Conservation (phyloP, 1,140 invertebrate species). For the Plectrocnemia conspersa region DNA sequence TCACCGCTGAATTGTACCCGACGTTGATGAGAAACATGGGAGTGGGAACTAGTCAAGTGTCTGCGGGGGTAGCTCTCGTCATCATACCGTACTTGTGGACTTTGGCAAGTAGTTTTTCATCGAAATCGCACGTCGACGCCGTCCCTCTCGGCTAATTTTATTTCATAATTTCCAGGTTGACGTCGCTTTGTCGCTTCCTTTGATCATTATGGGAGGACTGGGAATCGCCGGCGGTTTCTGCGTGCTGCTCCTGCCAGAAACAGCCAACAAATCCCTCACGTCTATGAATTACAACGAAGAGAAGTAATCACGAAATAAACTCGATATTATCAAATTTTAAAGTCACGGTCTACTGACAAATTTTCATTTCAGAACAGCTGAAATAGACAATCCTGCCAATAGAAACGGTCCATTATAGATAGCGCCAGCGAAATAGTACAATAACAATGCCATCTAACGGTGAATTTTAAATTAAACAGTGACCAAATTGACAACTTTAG, state of each 20-base stretch:
- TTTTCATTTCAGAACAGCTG: too few species aligned
- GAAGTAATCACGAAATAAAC: too few species aligned
- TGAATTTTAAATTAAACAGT: too few species aligned
- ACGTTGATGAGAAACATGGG: constrained; percentile 68
- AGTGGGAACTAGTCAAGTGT: constrained; percentile 65
- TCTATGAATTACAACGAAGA: constrained; percentile 21
- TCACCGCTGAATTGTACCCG: constrained; percentile 69
- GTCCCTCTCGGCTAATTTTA: not conserved
- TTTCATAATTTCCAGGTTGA: constrained; percentile 31
- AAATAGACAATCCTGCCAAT: too few species aligned
- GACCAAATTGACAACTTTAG: too few species aligned
- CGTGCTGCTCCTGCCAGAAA: constrained; percentile 58
- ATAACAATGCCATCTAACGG: too few species aligned
- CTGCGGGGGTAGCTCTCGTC: constrained; percentile 64
- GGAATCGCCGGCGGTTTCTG: constrained; percentile 59
- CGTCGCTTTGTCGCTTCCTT: constrained; percentile 54
- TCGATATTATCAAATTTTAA: too few species aligned
- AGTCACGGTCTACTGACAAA: too few species aligned
- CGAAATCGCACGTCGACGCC: not conserved
- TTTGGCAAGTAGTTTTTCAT: constrained; percentile 57
- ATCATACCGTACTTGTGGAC: constrained; percentile 69
- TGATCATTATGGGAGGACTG: constrained; percentile 57
- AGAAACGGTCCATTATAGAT: too few species aligned
- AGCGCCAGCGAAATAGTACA: too few species aligned
- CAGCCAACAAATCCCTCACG: constrained; percentile 39